Evolutionary conservation across 1,140 invertebrate species (phyloP).

Genomic region (Danaus plexippus): DNA sequence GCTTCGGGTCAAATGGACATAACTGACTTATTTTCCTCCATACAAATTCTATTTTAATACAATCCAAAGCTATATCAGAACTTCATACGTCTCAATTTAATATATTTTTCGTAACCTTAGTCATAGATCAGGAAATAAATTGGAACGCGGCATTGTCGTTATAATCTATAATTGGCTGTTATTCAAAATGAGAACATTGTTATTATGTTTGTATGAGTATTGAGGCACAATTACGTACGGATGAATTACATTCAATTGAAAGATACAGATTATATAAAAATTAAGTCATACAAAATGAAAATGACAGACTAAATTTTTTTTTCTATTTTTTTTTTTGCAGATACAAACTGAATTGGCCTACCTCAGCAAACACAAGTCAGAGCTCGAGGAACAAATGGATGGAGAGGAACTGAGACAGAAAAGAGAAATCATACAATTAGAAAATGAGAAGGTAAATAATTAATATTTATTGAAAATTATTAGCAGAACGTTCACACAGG

Average conservation of each 20-base stretch:
- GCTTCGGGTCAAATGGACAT: too few relatives aligned
- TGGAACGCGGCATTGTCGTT: constrained; percentile 8
- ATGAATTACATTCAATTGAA: too few relatives aligned
- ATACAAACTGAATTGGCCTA: constrained; percentile 84
- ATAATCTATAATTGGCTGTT: constrained; percentile 10
- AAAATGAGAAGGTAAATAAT: constrained; percentile 78
- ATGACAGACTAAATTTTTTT: constrained; percentile 1
- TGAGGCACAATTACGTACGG: too few relatives aligned
- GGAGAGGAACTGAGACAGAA: constrained; percentile 75
- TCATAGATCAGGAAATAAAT: constrained; percentile 1
- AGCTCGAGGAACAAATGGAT: constrained; percentile 78
- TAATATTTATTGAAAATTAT: constrained; percentile 1
- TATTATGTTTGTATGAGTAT: constrained; percentile 1
- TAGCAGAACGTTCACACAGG: background rate
- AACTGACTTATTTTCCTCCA: too few relatives aligned
- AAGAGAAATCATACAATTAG: constrained; percentile 76
- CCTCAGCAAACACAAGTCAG: constrained; percentile 78
- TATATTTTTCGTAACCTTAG: constrained; percentile 7
- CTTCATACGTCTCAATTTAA: constrained; percentile 2
- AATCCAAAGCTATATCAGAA: background rate
- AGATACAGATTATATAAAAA: too few relatives aligned
- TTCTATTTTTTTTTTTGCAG: constrained; percentile 71
- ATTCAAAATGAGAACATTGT: constrained; percentile 6
- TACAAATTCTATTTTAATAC: background rate
- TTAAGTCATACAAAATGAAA: too few relatives aligned